Conservation (phyloP, 64 coral and sea anemone species). For the Porites australiensis region DNA sequence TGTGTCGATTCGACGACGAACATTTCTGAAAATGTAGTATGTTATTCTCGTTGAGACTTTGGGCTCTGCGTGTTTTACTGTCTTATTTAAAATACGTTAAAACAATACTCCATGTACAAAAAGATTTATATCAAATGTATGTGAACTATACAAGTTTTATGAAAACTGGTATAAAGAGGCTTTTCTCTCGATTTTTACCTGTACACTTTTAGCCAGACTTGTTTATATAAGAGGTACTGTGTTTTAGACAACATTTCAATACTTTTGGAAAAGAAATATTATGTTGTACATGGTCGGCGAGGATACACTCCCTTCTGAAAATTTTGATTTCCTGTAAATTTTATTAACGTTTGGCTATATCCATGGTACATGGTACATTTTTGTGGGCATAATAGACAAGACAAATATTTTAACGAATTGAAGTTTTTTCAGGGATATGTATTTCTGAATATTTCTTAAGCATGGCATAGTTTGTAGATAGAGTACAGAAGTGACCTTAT, state of each 20-base stretch:
- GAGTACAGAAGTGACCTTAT: not conserved
- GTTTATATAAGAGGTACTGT: not conserved
- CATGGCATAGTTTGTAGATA: not conserved
- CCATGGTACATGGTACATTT: not conserved
- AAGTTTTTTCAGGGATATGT: not conserved
- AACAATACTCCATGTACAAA: too few relatives aligned
- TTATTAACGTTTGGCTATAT: not conserved
- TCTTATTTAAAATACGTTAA: too few relatives aligned
- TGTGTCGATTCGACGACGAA: too few relatives aligned
- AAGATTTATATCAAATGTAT: not conserved
- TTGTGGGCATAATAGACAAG: too few relatives aligned
- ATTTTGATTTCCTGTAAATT: not conserved
- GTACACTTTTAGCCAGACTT: not conserved
- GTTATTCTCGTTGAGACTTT: too few relatives aligned
- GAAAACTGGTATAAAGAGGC: not conserved
- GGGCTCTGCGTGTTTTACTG: too few relatives aligned
- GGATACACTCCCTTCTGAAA: not conserved
- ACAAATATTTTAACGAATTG: not conserved
- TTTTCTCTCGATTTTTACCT: not conserved
- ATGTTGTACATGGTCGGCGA: not conserved
- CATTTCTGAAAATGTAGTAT: too few relatives aligned
- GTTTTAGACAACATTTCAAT: not conserved
- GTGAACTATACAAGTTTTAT: not conserved
- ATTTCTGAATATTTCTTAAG: not conserved
- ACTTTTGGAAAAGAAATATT: conserved; percentile 2